Evolutionary conservation across 1,140 invertebrate species (phyloP).

Genomic region (Euwallacea fornicatus): DNA sequence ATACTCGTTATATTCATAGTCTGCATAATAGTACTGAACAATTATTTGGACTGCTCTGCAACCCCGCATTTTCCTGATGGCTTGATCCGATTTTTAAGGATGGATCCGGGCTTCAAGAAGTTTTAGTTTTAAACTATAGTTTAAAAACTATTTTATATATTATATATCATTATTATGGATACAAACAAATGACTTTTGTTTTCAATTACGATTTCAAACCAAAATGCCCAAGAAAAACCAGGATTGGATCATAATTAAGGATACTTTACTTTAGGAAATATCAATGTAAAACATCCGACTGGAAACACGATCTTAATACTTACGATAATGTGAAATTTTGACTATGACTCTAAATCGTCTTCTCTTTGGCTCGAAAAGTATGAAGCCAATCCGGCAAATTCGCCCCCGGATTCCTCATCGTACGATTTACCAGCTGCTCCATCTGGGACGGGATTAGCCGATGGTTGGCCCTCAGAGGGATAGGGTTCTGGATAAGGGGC

Average conservation of each 20-base stretch:
- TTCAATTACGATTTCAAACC: not conserved
- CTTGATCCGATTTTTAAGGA: not conserved
- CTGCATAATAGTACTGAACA: not conserved
- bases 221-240: not conserved
- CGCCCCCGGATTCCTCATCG: slow-evolving; percentile 65
- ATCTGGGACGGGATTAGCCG: slow-evolving; percentile 33
- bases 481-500: slow-evolving; percentile 7
- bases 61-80: not conserved
- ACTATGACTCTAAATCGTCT: slow-evolving; percentile 62
- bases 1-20: not conserved
- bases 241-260: not conserved
- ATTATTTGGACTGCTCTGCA: not conserved
- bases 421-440: too few relatives aligned
- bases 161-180: too few relatives aligned
- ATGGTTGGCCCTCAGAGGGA: slow-evolving; percentile 38
- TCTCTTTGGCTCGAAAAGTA: slow-evolving; percentile 84
- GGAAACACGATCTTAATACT: not conserved
- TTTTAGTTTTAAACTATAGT: too few relatives aligned
- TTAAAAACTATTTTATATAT: too few relatives aligned
- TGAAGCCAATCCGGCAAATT: slow-evolving; percentile 83
- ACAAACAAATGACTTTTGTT: not conserved
- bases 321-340: not conserved
- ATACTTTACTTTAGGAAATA: not conserved
- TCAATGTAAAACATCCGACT: not conserved
- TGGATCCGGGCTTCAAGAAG: too few relatives aligned